These are phyloP conservation scores for Helicoverpa zea DNA, from an alignment of 1,140 invertebrate genomes.

Conservation along the genomic window DNA sequence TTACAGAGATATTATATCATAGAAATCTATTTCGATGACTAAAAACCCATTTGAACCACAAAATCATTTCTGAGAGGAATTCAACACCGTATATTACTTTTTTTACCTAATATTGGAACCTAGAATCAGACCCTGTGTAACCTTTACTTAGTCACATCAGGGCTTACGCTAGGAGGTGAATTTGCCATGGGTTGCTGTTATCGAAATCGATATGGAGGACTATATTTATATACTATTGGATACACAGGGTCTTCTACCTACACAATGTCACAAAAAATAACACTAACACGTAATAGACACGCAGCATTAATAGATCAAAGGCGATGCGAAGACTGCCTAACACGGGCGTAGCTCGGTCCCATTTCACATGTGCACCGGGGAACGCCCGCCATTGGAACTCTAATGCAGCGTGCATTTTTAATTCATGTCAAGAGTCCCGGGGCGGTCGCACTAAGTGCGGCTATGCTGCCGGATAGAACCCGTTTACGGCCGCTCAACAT, in stretches of 20 bases:
- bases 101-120: too few species aligned
- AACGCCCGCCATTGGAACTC: conserved; percentile 65
- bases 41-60: too few species aligned
- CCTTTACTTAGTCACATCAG: too few species aligned
- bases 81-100: too few species aligned
- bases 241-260: background rate
- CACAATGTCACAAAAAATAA: background rate
- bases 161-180: too few species aligned
- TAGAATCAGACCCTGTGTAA: too few species aligned
- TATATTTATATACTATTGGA: too few species aligned
- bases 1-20: too few species aligned
- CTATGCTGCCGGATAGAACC: conserved; percentile 54
- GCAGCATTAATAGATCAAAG: conserved; percentile 39
- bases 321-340: background rate
- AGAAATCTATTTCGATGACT: too few species aligned
- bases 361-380: conserved; percentile 46
- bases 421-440: conserved; percentile 77
- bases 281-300: background rate
- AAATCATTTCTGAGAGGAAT: too few species aligned
- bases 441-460: conserved; percentile 65
- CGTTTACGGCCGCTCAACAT: conserved; percentile 57
- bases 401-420: conserved; percentile 80
- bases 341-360: conserved; percentile 23
- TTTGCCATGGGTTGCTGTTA: too few species aligned
- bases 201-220: too few species aligned